Base-by-base conservation (phyloP, 2,797 vertebrate species). In the Meriones psammophilus region DNA sequence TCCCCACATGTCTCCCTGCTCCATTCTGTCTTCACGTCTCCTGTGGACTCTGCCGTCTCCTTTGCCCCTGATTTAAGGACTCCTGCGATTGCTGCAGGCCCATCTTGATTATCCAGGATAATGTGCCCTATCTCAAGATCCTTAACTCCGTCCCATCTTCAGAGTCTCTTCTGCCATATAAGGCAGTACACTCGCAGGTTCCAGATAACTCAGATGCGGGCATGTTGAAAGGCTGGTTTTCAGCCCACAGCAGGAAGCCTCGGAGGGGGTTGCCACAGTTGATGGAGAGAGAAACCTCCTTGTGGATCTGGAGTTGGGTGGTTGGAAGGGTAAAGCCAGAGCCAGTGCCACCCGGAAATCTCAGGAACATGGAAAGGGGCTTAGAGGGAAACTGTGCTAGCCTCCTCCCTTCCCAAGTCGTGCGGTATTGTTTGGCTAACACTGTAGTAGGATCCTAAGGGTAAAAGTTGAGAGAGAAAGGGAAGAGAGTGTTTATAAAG, bases 311-410 rank as follows among this genome's bases (percentile, higher is more conserved):
- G 46, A 33, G 5, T 56, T 77, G 1, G 18, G 12, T 33, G 62
- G 36, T 18, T 30, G 0, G 0, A 60, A 39, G 10, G 28, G 26
- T 17, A 60, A 50, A 91, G 14, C 20, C 15, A 10, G 56, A 9
- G 8, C 0, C 4, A 2, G 2, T 4, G 2, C 9, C 10, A 3
- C 7, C 1, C 28, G n/a, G 46, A 64, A 42, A 46, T 39, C 71
- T 85, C 56, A 54, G 50, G 81, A 74, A 56, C 3, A 36, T 56
- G 18, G 60, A 22, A 83, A 24, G n/a, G 66, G 80, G 24, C 81
- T 95, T 76, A 1, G 33, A 28, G 26, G 26, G 36, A 26, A 95
- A 60, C 68, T 68, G 50, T 6, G 28, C 12, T 73, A 28, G 36
- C 42, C 13, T 42, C 60, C 6, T 46, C 8, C 24, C 26, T 78